phyloP scores from a whole-genome alignment of 2,113 vertebrate species.

The Larimichthys polyactis region DNA sequence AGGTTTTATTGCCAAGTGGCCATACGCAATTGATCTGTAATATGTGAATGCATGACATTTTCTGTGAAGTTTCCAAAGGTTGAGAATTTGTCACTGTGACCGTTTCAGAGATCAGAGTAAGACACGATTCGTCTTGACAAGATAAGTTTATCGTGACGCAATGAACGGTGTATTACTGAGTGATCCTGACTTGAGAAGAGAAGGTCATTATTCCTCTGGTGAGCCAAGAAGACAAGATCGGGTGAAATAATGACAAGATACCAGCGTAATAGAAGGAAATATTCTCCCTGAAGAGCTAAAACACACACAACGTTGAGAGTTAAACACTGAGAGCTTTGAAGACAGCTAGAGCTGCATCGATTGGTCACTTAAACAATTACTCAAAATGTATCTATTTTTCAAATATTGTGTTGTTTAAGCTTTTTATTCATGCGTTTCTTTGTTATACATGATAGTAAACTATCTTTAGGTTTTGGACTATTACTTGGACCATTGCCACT shows the following conservation, averaged over 20 bases:
- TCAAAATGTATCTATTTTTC: background rate
- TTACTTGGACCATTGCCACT: background rate
- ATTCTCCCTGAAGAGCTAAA: background rate
- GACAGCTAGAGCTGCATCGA: background rate
- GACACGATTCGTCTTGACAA: background rate
- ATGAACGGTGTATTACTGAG: background rate
- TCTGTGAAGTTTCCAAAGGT: background rate
- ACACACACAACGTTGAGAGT: background rate
- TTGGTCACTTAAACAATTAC: too few relatives aligned
- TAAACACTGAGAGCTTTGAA: background rate
- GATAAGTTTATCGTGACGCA: background rate
- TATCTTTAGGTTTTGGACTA: background rate
- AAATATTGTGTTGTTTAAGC: background rate
- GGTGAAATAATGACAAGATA: constrained; percentile 5
- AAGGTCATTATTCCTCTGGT: background rate
- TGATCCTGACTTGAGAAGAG: background rate
- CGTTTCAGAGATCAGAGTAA: constrained; percentile 3
- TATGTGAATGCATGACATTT: background rate
- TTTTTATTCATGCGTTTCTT: background rate
- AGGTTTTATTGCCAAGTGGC: too few relatives aligned
- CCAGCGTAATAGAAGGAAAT: background rate
- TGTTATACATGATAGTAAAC: background rate
- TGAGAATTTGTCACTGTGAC: background rate
- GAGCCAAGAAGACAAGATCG: background rate
- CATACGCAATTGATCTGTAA: background rate